Evolutionary conservation across 2,797 vertebrate species (phyloP).

Genomic region (Acanthis flammea): DNA sequence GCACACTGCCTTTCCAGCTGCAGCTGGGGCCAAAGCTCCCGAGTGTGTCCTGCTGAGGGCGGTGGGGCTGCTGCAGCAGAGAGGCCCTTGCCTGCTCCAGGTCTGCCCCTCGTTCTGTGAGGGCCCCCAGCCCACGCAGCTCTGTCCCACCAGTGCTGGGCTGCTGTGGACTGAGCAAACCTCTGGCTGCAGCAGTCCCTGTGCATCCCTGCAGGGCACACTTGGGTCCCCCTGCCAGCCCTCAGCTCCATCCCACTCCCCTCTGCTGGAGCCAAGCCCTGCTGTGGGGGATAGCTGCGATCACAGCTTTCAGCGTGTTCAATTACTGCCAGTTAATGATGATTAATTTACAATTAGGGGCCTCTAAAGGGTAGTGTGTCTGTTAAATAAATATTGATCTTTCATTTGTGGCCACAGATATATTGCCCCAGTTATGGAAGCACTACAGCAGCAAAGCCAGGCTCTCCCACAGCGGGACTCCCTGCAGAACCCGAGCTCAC

Average conservation of each 20-base stretch:
- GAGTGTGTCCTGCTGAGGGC: fast-evolving
- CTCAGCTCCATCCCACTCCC: not conserved
- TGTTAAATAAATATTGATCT: conserved; percentile 65
- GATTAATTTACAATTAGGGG: conserved; percentile 64
- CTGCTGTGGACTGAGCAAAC: not conserved
- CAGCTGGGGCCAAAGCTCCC: not conserved
- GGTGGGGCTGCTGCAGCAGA: not conserved
- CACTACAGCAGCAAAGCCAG: fast-evolving
- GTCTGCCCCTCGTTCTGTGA: fast-evolving
- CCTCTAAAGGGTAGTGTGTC: conserved; percentile 51
- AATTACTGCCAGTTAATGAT: conserved; percentile 64
- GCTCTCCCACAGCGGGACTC: not conserved
- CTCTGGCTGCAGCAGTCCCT: not conserved
- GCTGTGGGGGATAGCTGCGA: not conserved
- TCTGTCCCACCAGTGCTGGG: fast-evolving
- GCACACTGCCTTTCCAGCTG: fast-evolving
- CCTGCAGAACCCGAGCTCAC: fast-evolving
- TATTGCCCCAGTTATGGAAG: not conserved
- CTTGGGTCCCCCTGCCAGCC: not conserved
- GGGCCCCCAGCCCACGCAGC: not conserved
- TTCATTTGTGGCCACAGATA: conserved; percentile 48
- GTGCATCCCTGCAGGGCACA: not conserved
- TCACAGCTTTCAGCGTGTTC: conserved; percentile 1
- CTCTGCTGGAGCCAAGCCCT: fast-evolving
- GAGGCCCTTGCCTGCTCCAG: not conserved